Percentiles rank a stretch among this genome's conserved stretches.
Evolutionary conservation across 2,888 invertebrate genomes (phyloP).

Genomic region (Nephrotoma flavescens): DNA sequence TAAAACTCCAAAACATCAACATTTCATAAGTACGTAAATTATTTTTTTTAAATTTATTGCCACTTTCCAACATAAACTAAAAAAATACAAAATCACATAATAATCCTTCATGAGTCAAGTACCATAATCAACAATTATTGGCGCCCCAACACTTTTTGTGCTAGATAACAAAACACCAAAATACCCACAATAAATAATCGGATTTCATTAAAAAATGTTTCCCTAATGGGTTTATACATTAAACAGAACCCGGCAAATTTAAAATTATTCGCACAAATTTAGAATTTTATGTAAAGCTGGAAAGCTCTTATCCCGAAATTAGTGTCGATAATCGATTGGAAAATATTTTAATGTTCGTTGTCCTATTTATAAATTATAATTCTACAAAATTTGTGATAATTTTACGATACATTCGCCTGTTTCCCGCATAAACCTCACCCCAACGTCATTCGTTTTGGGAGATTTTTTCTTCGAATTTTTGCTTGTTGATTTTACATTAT

Average conservation of each 20-base stretch:
- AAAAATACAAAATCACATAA: not conserved
- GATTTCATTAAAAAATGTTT: not conserved
- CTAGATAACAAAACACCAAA: not conserved
- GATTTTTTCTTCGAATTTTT: not conserved
- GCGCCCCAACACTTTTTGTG: not conserved
- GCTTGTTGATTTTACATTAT: not conserved
- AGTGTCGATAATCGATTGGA: not conserved
- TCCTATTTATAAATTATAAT: not conserved
- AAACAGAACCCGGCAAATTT: not conserved
- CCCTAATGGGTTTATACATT: not conserved
- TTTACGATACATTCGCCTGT: not conserved
- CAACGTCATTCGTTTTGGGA: not conserved
- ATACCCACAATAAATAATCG: not conserved
- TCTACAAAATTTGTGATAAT: not conserved
- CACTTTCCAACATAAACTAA: not conserved
- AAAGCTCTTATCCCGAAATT: not conserved
- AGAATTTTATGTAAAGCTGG: not conserved
- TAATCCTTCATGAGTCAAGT: not conserved
- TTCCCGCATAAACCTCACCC: not conserved
- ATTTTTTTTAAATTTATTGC: not conserved
- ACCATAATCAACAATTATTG: not conserved
- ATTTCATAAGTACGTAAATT: not conserved
- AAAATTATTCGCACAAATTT: not conserved
- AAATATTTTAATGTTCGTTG: not conserved
- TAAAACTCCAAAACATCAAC: too few species aligned